Evolutionary conservation across 2,888 invertebrate genomes (phyloP).

Genomic region (Dasypolia templi): DNA sequence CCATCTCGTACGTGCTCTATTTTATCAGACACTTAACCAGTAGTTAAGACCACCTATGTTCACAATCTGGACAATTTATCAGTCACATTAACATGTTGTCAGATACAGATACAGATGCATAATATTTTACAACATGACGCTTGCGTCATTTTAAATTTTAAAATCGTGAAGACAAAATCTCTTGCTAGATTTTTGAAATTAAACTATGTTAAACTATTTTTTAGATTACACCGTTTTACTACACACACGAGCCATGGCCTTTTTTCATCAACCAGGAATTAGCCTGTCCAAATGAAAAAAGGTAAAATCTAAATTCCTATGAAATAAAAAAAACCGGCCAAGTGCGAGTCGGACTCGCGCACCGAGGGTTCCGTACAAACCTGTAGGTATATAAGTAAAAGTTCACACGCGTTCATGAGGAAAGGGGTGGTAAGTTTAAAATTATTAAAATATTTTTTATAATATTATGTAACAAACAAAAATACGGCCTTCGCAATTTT

Average conservation of each 20-base stretch:
- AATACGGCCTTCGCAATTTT: too few relatives aligned
- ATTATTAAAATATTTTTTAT: too few relatives aligned
- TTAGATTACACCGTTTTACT: background rate
- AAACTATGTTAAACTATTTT: too few relatives aligned
- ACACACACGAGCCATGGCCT: background rate
- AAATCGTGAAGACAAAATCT: slow-evolving; percentile 71
- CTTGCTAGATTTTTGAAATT: slow-evolving; percentile 18
- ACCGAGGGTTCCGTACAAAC: too few relatives aligned
- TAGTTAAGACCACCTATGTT: slow-evolving; percentile 83
- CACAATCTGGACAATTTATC: slow-evolving; percentile 83
- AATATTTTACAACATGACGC: slow-evolving; percentile 59
- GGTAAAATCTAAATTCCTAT: background rate
- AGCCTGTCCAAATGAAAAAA: background rate
- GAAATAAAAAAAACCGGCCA: background rate
- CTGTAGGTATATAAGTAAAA: too few relatives aligned
- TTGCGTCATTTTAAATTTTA: slow-evolving; percentile 65
- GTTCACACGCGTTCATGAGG: too few relatives aligned
- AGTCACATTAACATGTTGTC: slow-evolving; percentile 69
- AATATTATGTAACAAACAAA: too few relatives aligned
- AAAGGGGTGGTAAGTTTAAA: too few relatives aligned
- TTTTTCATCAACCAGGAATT: background rate
- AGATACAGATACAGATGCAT: slow-evolving; percentile 55
- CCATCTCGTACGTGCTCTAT: slow-evolving; percentile 73
- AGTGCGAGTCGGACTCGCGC: too few relatives aligned
- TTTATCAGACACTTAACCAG: slow-evolving; percentile 72